Evolutionary conservation across 2,888 invertebrate genomes (phyloP).

Genomic region (Drosophila pseudotalamancana): DNA sequence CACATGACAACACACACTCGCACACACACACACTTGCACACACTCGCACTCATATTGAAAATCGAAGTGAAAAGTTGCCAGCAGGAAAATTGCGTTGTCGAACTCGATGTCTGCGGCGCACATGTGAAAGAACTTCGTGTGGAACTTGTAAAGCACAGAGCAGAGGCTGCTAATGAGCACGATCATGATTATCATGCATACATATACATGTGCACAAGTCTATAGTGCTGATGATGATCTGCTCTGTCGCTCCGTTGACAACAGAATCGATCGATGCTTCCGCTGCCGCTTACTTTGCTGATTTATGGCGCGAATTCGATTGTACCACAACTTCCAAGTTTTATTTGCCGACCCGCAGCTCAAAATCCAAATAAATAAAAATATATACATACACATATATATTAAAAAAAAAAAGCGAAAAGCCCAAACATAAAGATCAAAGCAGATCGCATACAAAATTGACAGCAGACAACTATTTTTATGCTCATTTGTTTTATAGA

Average conservation of each 20-base stretch:
- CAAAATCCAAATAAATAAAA: constrained; percentile 3
- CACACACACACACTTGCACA: constrained; percentile 19
- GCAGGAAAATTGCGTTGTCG: constrained; percentile 65
- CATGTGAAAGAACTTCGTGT: constrained; percentile 53
- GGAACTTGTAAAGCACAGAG: constrained; percentile 24
- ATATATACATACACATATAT: no score
- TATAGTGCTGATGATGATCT: constrained; percentile 28
- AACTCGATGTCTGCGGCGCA: constrained; percentile 60
- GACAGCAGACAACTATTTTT: constrained; percentile 16
- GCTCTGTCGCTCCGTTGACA: constrained; percentile 37
- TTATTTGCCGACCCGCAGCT: constrained; percentile 24
- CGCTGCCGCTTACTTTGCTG: constrained; percentile 36
- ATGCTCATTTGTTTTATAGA: neutral
- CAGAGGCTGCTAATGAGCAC: constrained; percentile 23
- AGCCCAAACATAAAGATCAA: constrained; percentile 55
- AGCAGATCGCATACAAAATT: constrained; percentile 43
- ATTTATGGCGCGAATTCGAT: constrained; percentile 62
- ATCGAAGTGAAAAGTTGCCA: constrained; percentile 63
- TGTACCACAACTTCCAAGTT: constrained; percentile 21
- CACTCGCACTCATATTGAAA: constrained; percentile 51
- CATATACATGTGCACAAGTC: no score
- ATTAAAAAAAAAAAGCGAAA: constrained; percentile 1
- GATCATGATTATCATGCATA: constrained; percentile 28
- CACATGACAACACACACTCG: constrained; percentile 62
- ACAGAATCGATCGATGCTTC: constrained; percentile 61